phyloP scores from a whole-genome alignment of 2,113 vertebrate genomes.

The Clarias gariepinus region DNA sequence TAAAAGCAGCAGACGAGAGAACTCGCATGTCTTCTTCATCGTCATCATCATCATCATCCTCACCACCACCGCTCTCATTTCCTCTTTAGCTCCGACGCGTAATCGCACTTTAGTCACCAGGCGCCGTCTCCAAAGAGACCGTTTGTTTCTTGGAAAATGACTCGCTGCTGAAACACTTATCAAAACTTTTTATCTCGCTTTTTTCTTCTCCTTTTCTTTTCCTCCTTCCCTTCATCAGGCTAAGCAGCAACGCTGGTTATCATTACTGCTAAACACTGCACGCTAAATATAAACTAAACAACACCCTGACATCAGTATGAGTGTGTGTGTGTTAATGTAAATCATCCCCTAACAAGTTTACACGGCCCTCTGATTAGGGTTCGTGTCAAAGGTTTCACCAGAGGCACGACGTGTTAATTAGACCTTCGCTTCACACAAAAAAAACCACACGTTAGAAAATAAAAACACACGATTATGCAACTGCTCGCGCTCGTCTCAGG shows the following conservation, averaged over 20 bases:
- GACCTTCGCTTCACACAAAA: neutral
- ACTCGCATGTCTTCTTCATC: neutral
- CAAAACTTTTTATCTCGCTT: neutral
- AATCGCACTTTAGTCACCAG: neutral
- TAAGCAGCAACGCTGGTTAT: neutral
- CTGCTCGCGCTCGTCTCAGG: neutral
- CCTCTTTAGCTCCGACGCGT: neutral
- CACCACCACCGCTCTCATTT: neutral
- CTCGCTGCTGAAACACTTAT: neutral
- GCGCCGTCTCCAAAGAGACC: neutral
- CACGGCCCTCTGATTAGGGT: neutral
- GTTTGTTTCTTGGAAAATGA: neutral
- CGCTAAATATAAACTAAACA: slow-evolving; percentile 26
- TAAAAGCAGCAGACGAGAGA: neutral
- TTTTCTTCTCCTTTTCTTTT: neutral
- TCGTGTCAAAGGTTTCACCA: neutral
- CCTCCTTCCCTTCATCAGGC: neutral
- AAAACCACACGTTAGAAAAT: neutral
- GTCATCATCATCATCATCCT: neutral
- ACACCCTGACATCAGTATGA: neutral
- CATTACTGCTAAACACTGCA: neutral
- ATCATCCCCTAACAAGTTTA: neutral
- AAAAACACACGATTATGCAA: neutral
- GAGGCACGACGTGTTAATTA: neutral
- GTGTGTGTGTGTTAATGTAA: neutral